These are phyloP conservation scores for Polyploca ridens DNA, from an alignment of 2,888 invertebrate genomes.

Conservation along the genomic window DNA sequence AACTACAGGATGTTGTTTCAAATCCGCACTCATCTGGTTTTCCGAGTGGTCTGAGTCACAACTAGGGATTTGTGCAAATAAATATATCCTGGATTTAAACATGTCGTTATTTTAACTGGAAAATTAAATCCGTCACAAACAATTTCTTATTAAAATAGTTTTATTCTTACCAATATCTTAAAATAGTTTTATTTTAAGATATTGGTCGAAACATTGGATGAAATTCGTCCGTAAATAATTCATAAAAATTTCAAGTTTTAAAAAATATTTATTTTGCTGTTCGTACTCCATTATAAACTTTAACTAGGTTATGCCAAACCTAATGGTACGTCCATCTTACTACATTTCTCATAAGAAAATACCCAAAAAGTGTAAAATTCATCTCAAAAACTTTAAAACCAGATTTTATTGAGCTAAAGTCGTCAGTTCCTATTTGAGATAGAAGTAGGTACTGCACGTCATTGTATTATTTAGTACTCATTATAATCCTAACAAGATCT, in stretches of 20 bases:
- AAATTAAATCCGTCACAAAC: too few relatives aligned
- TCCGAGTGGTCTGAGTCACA: conserved; percentile 3
- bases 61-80: background rate
- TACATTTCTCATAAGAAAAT: too few relatives aligned
- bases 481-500: background rate
- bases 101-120: background rate
- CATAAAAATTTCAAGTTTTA: too few relatives aligned
- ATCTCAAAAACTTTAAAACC: background rate
- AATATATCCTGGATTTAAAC: background rate
- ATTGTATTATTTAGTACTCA: background rate
- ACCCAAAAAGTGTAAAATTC: too few relatives aligned
- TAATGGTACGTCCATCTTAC: too few relatives aligned
- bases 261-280: too few relatives aligned
- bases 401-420: background rate
- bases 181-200: background rate
- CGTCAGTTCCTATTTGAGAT: background rate
- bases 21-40: background rate
- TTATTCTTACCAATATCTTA: too few relatives aligned
- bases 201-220: too few relatives aligned
- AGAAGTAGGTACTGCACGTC: background rate
- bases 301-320: too few relatives aligned
- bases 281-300: too few relatives aligned
- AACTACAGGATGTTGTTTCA: background rate
- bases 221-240: too few relatives aligned
- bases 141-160: too few relatives aligned